Conservation (phyloP, 2,113 vertebrate genomes). For the Amphilophus citrinellus region DNA sequence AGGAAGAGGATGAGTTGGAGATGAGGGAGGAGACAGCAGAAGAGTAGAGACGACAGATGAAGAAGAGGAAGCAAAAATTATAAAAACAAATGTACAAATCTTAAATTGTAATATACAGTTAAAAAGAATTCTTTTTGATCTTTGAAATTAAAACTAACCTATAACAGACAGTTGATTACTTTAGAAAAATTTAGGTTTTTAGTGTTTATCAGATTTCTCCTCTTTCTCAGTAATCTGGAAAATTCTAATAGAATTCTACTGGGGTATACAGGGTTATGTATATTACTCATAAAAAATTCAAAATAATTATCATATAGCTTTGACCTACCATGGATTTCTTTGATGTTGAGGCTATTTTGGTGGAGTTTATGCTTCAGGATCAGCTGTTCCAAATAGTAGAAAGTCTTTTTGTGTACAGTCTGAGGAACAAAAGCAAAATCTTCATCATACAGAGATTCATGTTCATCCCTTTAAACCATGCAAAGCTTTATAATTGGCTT, state of each 20-base stretch:
- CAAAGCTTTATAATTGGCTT: background rate
- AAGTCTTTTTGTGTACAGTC: constrained; percentile 97
- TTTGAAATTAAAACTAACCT: no score
- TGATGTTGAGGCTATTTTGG: constrained; percentile 93
- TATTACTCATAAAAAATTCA: background rate
- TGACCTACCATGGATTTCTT: constrained; percentile 94
- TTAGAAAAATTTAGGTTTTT: no score
- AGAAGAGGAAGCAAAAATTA: background rate
- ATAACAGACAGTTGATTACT: background rate
- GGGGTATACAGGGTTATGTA: background rate
- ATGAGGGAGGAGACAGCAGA: background rate
- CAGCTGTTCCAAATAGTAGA: constrained; percentile 96
- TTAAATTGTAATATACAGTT: background rate
- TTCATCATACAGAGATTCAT: background rate
- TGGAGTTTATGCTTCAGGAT: constrained; percentile 97
- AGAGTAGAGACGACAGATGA: background rate
- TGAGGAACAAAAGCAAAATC: constrained; percentile 61
- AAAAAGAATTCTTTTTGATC: background rate
- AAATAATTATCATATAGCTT: background rate
- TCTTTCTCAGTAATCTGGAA: background rate
- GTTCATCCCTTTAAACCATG: background rate
- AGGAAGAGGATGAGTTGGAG: background rate
- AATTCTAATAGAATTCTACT: background rate
- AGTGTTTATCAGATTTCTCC: background rate
- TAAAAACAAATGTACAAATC: background rate